phyloP scores from a whole-genome alignment of 2,888 invertebrate species.

The Pinctada fucata region DNA sequence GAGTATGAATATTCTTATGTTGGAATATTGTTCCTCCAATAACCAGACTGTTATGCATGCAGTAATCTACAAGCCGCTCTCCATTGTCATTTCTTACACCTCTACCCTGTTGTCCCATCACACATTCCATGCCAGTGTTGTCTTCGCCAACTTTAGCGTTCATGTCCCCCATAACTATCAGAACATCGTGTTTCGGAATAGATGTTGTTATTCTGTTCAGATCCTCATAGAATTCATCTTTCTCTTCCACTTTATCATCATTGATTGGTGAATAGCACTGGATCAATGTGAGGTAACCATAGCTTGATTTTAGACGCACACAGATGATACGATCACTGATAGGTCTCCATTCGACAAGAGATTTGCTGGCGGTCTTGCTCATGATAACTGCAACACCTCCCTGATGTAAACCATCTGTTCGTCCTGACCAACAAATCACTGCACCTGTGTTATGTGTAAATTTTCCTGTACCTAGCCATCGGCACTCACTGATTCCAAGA shows the following conservation, averaged over 20 bases:
- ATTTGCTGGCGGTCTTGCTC: background rate
- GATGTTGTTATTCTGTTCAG: conserved; percentile 25
- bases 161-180: conserved; percentile 40
- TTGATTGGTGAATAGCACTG: conserved; percentile 43
- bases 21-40: conserved; percentile 39
- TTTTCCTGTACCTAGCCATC: background rate
- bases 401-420: background rate
- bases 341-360: conserved; percentile 26
- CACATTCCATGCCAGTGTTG: conserved; percentile 38
- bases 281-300: conserved; percentile 25
- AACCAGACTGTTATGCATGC: conserved; percentile 38
- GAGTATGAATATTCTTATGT: conserved; percentile 29
- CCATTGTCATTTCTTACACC: conserved; percentile 44
- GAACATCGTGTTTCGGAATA: conserved; percentile 37
- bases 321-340: conserved; percentile 29
- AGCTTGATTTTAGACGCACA: conserved; percentile 30
- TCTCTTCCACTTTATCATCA: conserved; percentile 8
- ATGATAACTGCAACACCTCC: background rate
- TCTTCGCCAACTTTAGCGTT: conserved; percentile 46
- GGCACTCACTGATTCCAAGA: conserved; percentile 2
- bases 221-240: conserved; percentile 30
- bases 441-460: background rate
- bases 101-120: conserved; percentile 42
- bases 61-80: conserved; percentile 41
- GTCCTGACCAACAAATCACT: background rate